Evolutionary conservation across 2,888 invertebrate genomes (phyloP).

Genomic region (Aphodius sticticus): DNA sequence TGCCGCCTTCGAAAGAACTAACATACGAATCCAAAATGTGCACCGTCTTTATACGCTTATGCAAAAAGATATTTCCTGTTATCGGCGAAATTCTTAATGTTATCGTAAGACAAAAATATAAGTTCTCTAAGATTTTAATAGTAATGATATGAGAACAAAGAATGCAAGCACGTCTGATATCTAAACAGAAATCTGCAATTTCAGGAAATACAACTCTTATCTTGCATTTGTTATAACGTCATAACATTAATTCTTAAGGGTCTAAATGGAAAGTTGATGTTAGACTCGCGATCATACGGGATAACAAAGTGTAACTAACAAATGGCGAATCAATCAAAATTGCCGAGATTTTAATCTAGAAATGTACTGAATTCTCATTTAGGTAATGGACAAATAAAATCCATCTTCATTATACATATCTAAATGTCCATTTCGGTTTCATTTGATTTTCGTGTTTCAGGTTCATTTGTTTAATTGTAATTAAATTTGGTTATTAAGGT

Average conservation of each 20-base stretch:
- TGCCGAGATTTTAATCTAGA: background rate
- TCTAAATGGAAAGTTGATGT: conserved; percentile 4
- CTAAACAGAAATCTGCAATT: background rate
- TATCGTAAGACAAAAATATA: background rate
- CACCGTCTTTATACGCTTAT: background rate
- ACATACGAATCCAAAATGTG: background rate
- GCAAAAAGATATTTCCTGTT: background rate
- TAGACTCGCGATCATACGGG: background rate
- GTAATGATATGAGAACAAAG: background rate
- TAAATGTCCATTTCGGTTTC: background rate
- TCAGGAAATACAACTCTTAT: background rate
- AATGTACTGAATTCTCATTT: background rate
- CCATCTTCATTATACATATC: background rate
- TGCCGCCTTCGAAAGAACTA: background rate
- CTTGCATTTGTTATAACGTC: background rate
- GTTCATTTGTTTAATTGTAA: background rate
- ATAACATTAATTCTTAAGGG: background rate
- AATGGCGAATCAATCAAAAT: background rate
- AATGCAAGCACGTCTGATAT: background rate
- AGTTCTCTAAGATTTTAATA: background rate
- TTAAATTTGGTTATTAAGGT: background rate
- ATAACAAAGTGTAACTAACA: background rate
- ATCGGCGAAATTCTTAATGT: background rate
- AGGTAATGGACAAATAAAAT: background rate
- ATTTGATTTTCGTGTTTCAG: background rate